Base-by-base conservation (phyloP, 2,113 vertebrate genomes). In the Sterrhoptilus dennistouni region DNA sequence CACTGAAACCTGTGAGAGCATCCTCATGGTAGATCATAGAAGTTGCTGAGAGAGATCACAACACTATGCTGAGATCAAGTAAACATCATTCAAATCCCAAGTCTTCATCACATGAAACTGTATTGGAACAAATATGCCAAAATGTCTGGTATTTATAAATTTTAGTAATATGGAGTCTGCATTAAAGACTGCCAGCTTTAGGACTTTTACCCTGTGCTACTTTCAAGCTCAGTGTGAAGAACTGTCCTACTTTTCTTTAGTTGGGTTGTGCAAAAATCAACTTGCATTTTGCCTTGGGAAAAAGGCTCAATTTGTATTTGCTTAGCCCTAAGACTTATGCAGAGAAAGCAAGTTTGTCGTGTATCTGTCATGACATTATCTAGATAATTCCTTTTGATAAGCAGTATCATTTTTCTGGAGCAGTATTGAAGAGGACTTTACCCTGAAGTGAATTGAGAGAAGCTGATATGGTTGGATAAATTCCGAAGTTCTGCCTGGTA, bases 341-440 rank as follows among this genome's bases (percentile, higher is more conserved):
- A 93, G 61, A 72, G 74, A 94, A 93, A 96, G 72, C 92, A 89
- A 89, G 74, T 95, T 97, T 95, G 93, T 93, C 96, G 82, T 81
- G 36, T 82, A 77, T 91, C 94, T 93, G 83, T 93, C 94, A 95
- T 92, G 89, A 64, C 59, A 64, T 95, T 96, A 93, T 93, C 90
- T 88, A 96, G 96, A 96, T 93, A 90, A 96, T 95, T 90, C 75
- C 75, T 96, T 97, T 91, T 96, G 96, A 96, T 95, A 94, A 93
- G 90, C 59, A 74, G 75, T 90, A 95, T 90, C 57, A 65, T 79
- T 95, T 74, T 88, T 96, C 92, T 87, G 83, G 93, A 96, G 71
- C 35, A 69, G 27, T 90, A 76, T 44, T 93, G 92, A 72, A 81
- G 56, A 94, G 64, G 79, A 88, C 76, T 96, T 94, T 78, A 89